A percentile compares a stretch with the other conserved stretches of the same genome.
phyloP scores from a whole-genome alignment of 1,140 invertebrate genomes.

The Dryas iulia region DNA sequence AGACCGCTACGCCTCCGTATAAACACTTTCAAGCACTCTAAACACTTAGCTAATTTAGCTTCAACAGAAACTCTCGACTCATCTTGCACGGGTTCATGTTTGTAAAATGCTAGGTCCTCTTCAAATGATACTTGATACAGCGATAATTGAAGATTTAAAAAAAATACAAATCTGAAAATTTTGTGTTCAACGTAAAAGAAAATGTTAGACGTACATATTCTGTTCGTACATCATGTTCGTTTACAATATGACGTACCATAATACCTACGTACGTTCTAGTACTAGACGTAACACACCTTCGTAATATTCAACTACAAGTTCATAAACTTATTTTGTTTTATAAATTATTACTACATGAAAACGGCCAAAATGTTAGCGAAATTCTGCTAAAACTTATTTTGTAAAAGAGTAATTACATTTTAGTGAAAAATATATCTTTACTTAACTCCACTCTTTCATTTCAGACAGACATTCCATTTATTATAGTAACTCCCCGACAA shows the following conservation, averaged over 20 bases:
- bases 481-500: constrained; percentile 1
- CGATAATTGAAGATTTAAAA: background rate
- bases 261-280: too few relatives aligned
- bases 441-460: constrained; percentile 1
- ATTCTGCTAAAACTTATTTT: background rate
- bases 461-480: constrained; percentile 7
- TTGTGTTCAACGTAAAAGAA: background rate
- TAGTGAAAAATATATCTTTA: background rate
- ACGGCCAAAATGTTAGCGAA: background rate
- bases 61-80: constrained; percentile 13
- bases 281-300: too few relatives aligned
- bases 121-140: background rate
- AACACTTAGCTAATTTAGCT: constrained; percentile 28
- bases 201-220: too few relatives aligned
- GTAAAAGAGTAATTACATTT: background rate
- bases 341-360: too few relatives aligned
- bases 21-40: constrained; percentile 31
- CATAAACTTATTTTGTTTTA: too few relatives aligned
- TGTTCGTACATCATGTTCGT: too few relatives aligned
- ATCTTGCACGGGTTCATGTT: constrained; percentile 8
- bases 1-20: constrained; percentile 10
- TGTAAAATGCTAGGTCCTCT: background rate
- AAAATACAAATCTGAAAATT: too few relatives aligned
- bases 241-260: too few relatives aligned
- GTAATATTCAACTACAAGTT: too few relatives aligned